phyloP scores from a whole-genome alignment of 2,888 invertebrate species.

The Argyra leucocephala region DNA sequence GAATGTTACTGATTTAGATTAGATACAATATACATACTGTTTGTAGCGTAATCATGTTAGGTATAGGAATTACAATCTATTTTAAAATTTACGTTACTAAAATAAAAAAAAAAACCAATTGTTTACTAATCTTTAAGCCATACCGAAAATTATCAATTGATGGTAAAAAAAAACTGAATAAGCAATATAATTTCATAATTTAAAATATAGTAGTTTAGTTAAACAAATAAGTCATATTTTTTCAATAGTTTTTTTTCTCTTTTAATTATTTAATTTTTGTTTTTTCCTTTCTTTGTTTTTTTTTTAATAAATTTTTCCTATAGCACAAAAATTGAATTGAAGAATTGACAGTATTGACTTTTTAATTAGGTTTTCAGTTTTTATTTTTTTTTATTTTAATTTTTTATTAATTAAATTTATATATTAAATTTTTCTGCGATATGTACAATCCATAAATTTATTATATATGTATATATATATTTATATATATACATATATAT shows the following conservation, averaged over 20 bases:
- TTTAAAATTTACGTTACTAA: too few relatives aligned
- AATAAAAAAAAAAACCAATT: too few relatives aligned
- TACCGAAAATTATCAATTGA: too few relatives aligned
- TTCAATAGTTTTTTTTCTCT: background rate
- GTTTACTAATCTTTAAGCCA: too few relatives aligned
- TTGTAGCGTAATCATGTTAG: too few relatives aligned
- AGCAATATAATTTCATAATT: too few relatives aligned
- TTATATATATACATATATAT: background rate
- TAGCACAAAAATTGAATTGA: constrained; percentile 3
- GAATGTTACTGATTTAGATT: too few relatives aligned
- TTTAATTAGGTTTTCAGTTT: background rate
- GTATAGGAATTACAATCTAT: too few relatives aligned
- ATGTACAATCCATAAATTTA: background rate
- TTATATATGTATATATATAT: background rate
- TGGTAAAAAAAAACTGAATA: too few relatives aligned
- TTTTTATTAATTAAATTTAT: background rate
- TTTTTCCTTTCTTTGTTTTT: background rate
- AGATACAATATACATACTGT: too few relatives aligned
- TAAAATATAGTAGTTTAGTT: too few relatives aligned
- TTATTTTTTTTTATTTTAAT: background rate
- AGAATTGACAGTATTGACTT: background rate
- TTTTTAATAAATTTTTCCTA: background rate
- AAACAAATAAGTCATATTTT: too few relatives aligned
- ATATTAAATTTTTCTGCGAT: background rate
- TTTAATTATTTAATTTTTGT: background rate